A percentile compares a stretch with the other conserved stretches of the same genome.
Conservation (phyloP, 2,888 invertebrate species). For the Myopa tessellatipennis region DNA sequence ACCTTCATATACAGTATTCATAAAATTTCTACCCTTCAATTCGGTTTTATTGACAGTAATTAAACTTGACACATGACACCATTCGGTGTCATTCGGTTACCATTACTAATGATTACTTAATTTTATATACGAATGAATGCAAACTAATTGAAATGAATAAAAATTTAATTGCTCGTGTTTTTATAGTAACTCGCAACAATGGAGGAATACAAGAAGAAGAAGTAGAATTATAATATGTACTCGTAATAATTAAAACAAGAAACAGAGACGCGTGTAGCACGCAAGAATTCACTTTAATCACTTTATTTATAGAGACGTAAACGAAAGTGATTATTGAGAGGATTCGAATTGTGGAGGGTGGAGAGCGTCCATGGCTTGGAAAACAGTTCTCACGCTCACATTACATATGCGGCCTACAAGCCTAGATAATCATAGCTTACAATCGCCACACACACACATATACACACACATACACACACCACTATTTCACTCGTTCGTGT, state of each 20-base stretch:
- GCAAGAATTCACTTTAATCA: constrained; percentile 28
- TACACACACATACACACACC: constrained; percentile 10
- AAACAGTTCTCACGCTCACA: constrained; percentile 33
- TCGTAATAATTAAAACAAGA: not conserved
- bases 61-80: constrained; percentile 35
- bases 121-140: constrained; percentile 8
- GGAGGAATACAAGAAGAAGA: no score
- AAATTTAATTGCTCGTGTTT: constrained; percentile 25
- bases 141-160: constrained; percentile 28
- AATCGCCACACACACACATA: constrained; percentile 2
- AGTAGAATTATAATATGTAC: no score
- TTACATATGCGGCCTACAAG: constrained; percentile 22
- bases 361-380: not conserved
- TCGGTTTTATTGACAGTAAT: constrained; percentile 4
- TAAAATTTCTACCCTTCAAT: not conserved
- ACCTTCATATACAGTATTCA: not conserved
- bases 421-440: constrained; percentile 33
- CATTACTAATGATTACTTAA: constrained; percentile 10
- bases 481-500: not conserved
- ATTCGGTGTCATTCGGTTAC: constrained; percentile 15
- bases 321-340: not conserved
- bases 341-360: not conserved
- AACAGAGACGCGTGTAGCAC: constrained; percentile 29
- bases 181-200: not conserved
- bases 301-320: constrained; percentile 22